A percentile compares a stretch with the other conserved stretches of the same genome.
Conservation (phyloP, 2,888 invertebrate species). For the Ctena decussata region DNA sequence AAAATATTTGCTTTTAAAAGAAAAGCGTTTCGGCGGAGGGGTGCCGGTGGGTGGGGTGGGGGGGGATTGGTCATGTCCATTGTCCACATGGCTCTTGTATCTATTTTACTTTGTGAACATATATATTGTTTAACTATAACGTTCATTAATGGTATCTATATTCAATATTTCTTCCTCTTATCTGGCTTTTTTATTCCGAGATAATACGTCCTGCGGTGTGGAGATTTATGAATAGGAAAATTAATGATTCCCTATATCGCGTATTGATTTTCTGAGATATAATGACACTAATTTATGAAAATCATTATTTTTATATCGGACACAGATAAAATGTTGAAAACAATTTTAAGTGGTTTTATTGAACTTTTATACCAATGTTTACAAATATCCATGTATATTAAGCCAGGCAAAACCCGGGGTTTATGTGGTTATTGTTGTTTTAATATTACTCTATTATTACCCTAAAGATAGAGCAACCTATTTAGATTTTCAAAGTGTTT, state of each 20-base stretch:
- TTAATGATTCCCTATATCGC: not conserved
- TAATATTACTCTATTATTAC: too few relatives aligned
- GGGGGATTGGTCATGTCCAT: too few relatives aligned
- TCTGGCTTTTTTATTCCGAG: not conserved
- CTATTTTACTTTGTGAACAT: too few relatives aligned
- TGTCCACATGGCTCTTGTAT: too few relatives aligned
- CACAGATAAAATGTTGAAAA: not conserved
- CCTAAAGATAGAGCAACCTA: too few relatives aligned
- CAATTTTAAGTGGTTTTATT: constrained; percentile 2
- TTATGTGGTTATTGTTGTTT: too few relatives aligned
- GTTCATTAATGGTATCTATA: not conserved
- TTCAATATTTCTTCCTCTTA: not conserved
- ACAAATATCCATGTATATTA: not conserved
- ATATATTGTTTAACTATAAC: too few relatives aligned
- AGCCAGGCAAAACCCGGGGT: too few relatives aligned
- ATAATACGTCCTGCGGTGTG: not conserved
- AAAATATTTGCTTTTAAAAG: too few relatives aligned
- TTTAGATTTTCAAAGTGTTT: too few relatives aligned
- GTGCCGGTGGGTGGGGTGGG: too few relatives aligned
- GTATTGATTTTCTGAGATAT: not conserved
- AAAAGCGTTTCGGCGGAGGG: too few relatives aligned
- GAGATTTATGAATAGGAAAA: constrained; percentile 2
- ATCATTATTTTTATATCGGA: not conserved
- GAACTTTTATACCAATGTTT: not conserved
- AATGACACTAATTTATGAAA: not conserved